Evolutionary conservation across 2,888 invertebrate genomes (phyloP).

Genomic region (Sarcophaga variegata): DNA sequence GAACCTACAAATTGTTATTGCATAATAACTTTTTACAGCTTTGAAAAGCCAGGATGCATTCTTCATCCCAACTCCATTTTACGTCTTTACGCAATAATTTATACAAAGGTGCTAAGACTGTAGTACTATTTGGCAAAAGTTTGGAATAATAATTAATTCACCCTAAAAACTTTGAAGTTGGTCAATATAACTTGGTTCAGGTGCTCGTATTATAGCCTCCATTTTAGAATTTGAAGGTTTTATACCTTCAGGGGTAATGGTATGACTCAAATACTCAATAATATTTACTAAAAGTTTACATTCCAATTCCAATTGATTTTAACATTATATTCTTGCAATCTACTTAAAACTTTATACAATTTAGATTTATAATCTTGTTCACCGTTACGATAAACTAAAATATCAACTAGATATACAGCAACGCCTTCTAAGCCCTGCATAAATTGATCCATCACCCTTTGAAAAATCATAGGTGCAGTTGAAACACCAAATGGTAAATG

Average conservation of each 20-base stretch:
- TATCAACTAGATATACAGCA: conserved; percentile 51
- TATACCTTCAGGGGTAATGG: conserved; percentile 39
- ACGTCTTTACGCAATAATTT: too few relatives aligned
- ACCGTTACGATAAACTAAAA: conserved; percentile 50
- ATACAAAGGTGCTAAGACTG: background rate
- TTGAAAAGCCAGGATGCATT: background rate
- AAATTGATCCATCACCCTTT: background rate
- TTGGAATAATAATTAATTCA: conserved; percentile 48
- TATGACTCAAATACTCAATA: too few relatives aligned
- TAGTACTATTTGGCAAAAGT: background rate
- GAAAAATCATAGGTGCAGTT: too few relatives aligned
- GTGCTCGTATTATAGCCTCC: background rate
- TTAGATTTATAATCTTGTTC: conserved; percentile 10
- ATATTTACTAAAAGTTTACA: too few relatives aligned
- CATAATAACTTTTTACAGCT: background rate
- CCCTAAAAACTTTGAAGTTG: conserved; percentile 45
- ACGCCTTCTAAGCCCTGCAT: conserved; percentile 45
- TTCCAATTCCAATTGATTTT: conserved; percentile 48
- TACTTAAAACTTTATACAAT: conserved; percentile 28
- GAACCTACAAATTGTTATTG: too few relatives aligned
- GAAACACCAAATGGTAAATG: too few relatives aligned
- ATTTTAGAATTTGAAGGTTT: conserved; percentile 58
- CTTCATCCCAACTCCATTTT: too few relatives aligned
- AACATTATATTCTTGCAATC: conserved; percentile 44
- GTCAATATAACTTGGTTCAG: background rate